Evolutionary conservation across 2,113 vertebrate species (phyloP).

Genomic region (Piaya cayana): DNA sequence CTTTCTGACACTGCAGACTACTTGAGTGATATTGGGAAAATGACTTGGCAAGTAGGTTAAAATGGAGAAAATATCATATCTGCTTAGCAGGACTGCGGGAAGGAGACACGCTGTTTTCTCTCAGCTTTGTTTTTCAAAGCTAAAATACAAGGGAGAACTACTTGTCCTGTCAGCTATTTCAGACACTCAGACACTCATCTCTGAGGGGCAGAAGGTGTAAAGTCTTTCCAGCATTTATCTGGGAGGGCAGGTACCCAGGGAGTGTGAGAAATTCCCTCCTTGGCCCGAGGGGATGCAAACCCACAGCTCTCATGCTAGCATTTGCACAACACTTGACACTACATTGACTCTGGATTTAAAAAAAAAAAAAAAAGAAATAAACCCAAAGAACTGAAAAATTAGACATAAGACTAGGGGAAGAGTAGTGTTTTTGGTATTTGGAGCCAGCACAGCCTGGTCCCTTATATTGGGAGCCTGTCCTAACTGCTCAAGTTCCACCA

Average conservation of each 20-base stretch:
- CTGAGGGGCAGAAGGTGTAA: background rate
- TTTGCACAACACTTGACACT: background rate
- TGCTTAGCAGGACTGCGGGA: background rate
- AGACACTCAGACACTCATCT: background rate
- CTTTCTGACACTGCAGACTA: background rate
- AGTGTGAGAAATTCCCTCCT: background rate
- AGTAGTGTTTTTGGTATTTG: background rate
- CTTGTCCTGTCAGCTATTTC: background rate
- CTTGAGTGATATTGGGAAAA: background rate
- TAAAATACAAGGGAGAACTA: background rate
- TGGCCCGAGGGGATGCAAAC: background rate
- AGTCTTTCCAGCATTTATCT: background rate
- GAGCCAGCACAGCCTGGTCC: background rate
- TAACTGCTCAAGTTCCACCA: background rate
- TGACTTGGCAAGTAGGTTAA: background rate
- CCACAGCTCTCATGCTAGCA: background rate
- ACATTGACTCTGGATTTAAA: background rate
- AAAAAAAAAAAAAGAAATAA: background rate
- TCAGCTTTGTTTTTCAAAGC: background rate
- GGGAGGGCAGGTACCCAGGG: background rate
- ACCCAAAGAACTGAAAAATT: background rate
- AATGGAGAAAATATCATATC: background rate
- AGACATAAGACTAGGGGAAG: background rate
- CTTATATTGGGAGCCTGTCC: background rate
- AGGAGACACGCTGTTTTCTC: background rate